These are phyloP conservation scores for Eutrigla gurnardus DNA, from an alignment of 2,797 vertebrate genomes.

Conservation along the genomic window DNA sequence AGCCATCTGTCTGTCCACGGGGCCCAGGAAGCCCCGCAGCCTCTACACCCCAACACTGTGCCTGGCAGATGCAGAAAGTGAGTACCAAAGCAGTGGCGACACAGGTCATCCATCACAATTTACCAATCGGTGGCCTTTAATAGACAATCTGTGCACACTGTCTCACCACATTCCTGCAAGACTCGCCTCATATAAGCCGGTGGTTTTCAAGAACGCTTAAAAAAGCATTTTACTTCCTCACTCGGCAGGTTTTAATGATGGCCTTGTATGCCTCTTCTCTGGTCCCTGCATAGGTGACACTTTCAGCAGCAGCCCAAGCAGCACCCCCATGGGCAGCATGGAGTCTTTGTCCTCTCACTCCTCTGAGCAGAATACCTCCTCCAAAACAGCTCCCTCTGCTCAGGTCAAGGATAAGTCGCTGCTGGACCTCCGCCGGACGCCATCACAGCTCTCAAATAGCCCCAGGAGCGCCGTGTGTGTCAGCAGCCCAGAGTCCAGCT, in stretches of 20 bases:
- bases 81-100: constrained; percentile 78
- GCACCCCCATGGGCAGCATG: constrained; percentile 96
- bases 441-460: constrained; percentile 83
- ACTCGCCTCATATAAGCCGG: background rate
- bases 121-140: constrained; percentile 15
- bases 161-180: background rate
- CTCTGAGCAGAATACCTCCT: constrained; percentile 92
- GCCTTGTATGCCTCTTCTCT: constrained; percentile 63
- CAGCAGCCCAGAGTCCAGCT: constrained; percentile 93
- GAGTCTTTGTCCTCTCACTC: constrained; percentile 99
- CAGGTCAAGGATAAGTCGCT: constrained; percentile 84
- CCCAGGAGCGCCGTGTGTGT: constrained; percentile 85
- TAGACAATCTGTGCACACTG: constrained; percentile 3
- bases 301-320: constrained; percentile 94
- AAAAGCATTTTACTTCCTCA: background rate
- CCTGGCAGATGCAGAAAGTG: constrained; percentile 96
- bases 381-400: constrained; percentile 81
- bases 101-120: constrained; percentile 25
- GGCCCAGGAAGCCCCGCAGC: constrained; percentile 90
- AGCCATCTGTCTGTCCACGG: constrained; percentile 93
- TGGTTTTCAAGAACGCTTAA: background rate
- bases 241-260: constrained; percentile 74
- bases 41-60: constrained; percentile 90
- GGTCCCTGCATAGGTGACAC: constrained; percentile 90
- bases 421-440: constrained; percentile 53